A percentile compares a stretch with the other conserved stretches of the same genome.
These are phyloP conservation scores for Prorops nasuta DNA, from an alignment of 1,140 invertebrate genomes.

Conservation along the genomic window DNA sequence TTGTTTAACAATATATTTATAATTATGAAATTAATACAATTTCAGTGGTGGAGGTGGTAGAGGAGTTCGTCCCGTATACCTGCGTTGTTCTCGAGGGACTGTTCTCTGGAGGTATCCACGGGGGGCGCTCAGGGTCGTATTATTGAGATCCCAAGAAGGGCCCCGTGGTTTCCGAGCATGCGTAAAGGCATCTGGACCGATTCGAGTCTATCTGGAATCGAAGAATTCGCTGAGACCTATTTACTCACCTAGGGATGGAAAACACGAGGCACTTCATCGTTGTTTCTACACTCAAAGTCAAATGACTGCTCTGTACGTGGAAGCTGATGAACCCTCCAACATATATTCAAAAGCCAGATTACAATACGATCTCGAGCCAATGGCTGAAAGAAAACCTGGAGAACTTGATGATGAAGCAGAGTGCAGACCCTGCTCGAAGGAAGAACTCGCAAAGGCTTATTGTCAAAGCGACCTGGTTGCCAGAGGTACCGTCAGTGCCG, in stretches of 20 bases:
- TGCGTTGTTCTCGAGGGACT: slow-evolving; percentile 70
- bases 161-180: slow-evolving; percentile 70
- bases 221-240: slow-evolving; percentile 63
- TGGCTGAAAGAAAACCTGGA: slow-evolving; percentile 46
- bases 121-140: slow-evolving; percentile 69
- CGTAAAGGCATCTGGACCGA: slow-evolving; percentile 62
- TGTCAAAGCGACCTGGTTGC: slow-evolving; percentile 79
- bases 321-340: slow-evolving; percentile 55
- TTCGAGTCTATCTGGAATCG: slow-evolving; percentile 71
- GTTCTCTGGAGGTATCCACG: slow-evolving; percentile 74
- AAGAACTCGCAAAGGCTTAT: slow-evolving; percentile 73
- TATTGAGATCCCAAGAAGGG: slow-evolving; percentile 58
- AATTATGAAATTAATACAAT: no score
- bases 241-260: slow-evolving; percentile 64
- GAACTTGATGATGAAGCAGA: slow-evolving; percentile 56
- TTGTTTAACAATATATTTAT: no score
- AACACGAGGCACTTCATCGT: slow-evolving; percentile 58
- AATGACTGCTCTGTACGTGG: slow-evolving; percentile 72
- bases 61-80: slow-evolving; percentile 74
- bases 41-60: slow-evolving; percentile 54
- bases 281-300: slow-evolving; percentile 67
- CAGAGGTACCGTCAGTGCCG: slow-evolving; percentile 66
- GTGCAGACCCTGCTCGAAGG: slow-evolving; percentile 73
- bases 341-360: slow-evolving; percentile 56
- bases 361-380: slow-evolving; percentile 67